These are phyloP conservation scores for Thamnophis sirtalis DNA, from an alignment of 2,113 vertebrate species.

Conservation along the genomic window DNA sequence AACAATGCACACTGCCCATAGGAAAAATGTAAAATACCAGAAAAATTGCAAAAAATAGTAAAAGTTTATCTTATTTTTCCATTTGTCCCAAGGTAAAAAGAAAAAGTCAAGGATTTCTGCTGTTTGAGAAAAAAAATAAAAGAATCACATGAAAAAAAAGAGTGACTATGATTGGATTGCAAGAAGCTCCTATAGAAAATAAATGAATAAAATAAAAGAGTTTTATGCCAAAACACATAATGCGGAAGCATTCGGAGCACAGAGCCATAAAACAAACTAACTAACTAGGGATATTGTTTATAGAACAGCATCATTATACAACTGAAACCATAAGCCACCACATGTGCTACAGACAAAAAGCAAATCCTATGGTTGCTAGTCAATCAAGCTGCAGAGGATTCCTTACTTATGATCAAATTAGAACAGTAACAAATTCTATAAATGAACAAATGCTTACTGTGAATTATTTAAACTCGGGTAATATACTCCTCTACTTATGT, in stretches of 20 bases:
- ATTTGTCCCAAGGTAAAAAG: not conserved
- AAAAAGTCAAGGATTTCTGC: not conserved
- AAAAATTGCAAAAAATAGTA: not conserved
- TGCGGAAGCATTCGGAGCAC: not conserved
- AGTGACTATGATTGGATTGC: not conserved
- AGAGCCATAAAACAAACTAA: not conserved
- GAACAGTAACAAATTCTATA: not conserved
- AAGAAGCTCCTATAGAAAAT: no score
- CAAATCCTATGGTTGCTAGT: not conserved
- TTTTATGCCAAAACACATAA: not conserved
- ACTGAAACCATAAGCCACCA: not conserved
- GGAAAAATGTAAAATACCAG: not conserved
- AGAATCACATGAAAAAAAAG: not conserved
- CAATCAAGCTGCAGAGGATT: not conserved
- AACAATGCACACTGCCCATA: not conserved
- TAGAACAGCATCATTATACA: not conserved
- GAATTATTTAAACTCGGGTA: not conserved
- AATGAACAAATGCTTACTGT: not conserved
- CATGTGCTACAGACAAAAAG: not conserved
- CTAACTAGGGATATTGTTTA: not conserved
- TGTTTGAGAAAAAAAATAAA: not conserved
- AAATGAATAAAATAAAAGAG: not conserved
- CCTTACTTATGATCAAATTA: not conserved
- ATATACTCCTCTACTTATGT: not conserved
- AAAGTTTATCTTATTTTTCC: not conserved